Base-by-base conservation (phyloP, 1,140 invertebrate species). In the Lysiphlebus fabarum region DNA sequence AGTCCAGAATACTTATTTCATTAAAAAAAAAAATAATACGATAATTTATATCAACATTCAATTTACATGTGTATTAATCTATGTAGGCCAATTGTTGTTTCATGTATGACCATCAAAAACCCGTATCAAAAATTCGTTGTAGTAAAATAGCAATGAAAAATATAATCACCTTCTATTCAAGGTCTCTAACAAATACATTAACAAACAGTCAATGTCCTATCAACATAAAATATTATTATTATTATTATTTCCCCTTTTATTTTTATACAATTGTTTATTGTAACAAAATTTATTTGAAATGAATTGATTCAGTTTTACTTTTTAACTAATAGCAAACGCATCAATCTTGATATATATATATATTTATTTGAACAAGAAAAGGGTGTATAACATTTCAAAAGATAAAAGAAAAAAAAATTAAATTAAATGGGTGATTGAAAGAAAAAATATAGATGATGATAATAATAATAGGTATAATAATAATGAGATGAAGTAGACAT, bases 101-200 rank as follows among this genome's bases (percentile, higher is more conserved):
- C 34, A 66, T 64, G 56, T 53, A 56, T 61, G 65, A 65, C 68
- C 73, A 75, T 74, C 70, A 68, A 56, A 64, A 68, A 56, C 76
- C 76, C 76, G 70, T 75, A 78, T 77, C 63, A n/a, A n/a, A n/a
- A n/a, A n/a, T n/a, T 53, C 41, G 55, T 48, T 26, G 17, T 26
- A 26, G 17, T 26, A 26, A 26, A 26, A 26, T 26, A 26, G 17
- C 17, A 26, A 26, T 26, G 17, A 26, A 4, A 1, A 26, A 49
- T 48, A 58, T 59, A 65, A 70, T 74, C 66, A 70, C 72, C 72
- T 77, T 77, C 70, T 58, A 41, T 47, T 57, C 11, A 73, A 75
- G 74, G 73, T 70, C 64, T 67, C 65, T 36, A 36, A 26, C 17
- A 26, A 45, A 14, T 45, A 45, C 12, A 45, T 45, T 45, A 45